Evolutionary conservation across 2,113 vertebrate species (phyloP), one percentile per base, ranked within the genome.

Genomic region (Indri indri): DNA sequence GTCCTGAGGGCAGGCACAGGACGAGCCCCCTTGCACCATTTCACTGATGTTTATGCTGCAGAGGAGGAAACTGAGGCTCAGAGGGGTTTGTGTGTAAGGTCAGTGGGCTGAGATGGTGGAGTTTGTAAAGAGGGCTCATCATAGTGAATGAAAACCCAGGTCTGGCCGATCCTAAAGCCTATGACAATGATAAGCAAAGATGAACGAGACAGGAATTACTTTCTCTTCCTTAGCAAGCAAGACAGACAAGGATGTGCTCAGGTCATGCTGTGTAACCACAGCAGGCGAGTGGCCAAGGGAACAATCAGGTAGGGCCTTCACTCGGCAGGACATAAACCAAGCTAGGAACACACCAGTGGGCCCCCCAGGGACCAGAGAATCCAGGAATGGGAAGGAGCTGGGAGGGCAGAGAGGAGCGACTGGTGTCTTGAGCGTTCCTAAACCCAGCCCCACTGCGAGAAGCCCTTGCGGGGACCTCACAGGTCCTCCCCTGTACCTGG

Each of bases 21-120:
- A 47, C 2, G 34, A 6, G 42, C 42, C 77, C 45, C 18, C 13
- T 17, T 13, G 23, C 9, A 18, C 45, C 17, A 1, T 14, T 65
- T 68, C 68, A 12, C 0, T 23, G 94, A 79, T 18, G 18, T 81
- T 65, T 32, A 30, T 71, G 52, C 73, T 47, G n/a, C 18, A 18
- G 70, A 57, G 1, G 52, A 81, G 82, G 30, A 80, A 37, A 47
- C n/a, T 0, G 18, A 70, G 82, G 76, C 40, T 47, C 32, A 7
- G 74, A 34, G 10, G 77, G 18, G 23, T 23, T 47, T 50, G 40
- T 37, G 45, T 0, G 0, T 34, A 25, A 50, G 77, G n/a, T 37
- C 34, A 1, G 23, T 0, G 30, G n/a, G 70, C 59, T 32, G 50
- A 76, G 52, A 37, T 9, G 65, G 20, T 1, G 25, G 52, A 10